phyloP scores from a whole-genome alignment of 2,888 invertebrate species.

The Lampropteryx suffumata region DNA sequence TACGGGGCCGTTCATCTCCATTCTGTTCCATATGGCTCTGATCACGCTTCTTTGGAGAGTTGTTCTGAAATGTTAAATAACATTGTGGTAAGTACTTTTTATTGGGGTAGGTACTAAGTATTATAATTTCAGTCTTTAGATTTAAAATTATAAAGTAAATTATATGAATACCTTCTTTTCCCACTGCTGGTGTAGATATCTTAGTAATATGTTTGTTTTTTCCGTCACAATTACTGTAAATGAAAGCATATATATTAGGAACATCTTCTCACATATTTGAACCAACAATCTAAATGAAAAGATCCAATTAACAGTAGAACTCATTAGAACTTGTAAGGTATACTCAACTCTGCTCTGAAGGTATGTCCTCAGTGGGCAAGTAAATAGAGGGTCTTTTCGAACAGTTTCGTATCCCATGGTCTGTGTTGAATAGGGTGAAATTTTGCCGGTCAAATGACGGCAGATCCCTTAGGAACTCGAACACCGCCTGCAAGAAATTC shows the following conservation, averaged over 20 bases:
- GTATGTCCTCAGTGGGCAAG: constrained; percentile 95
- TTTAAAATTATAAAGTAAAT: background rate
- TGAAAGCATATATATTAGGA: constrained; percentile 30
- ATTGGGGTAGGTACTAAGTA: no score
- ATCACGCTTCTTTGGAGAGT: constrained; percentile 85
- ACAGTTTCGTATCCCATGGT: constrained; percentile 90
- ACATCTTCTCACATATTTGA: background rate
- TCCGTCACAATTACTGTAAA: constrained; percentile 96
- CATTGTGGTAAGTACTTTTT: no score
- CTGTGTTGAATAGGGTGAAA: constrained; percentile 94
- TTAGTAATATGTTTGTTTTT: constrained; percentile 95
- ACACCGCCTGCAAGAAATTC: constrained; percentile 87
- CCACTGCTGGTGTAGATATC: constrained; percentile 98
- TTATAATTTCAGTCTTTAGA: no score
- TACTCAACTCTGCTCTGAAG: constrained; percentile 95
- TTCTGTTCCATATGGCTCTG: constrained; percentile 79
- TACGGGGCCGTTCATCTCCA: constrained; percentile 83
- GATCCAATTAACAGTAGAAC: background rate
- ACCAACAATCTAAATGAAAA: background rate
- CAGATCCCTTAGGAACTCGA: constrained; percentile 95
- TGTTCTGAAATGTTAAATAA: constrained; percentile 64
- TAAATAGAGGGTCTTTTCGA: constrained; percentile 95
- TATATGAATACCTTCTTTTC: constrained; percentile 91
- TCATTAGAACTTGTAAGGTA: constrained; percentile 19
- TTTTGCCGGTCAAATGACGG: constrained; percentile 96